These are phyloP conservation scores for Hippotragus niger DNA, from an alignment of 2,113 vertebrate species.

Conservation along the genomic window DNA sequence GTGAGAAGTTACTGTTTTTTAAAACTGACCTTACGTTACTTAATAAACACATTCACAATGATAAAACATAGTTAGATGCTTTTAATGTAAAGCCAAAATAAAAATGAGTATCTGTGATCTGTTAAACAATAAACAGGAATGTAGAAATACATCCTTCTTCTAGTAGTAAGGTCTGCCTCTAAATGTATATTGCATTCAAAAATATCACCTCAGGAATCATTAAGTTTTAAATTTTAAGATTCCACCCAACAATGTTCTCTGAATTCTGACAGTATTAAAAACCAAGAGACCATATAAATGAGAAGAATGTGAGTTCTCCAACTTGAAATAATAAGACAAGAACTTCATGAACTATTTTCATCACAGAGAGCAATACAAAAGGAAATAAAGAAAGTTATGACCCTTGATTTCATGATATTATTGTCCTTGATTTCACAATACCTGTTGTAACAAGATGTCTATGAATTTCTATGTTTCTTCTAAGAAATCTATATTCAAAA, in stretches of 20 bases:
- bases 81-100: not conserved
- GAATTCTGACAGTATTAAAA: not conserved
- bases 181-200: not conserved
- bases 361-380: not conserved
- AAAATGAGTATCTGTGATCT: not conserved
- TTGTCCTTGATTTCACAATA: not conserved
- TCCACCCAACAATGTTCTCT: not conserved
- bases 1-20: not conserved
- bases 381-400: not conserved
- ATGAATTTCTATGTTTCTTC: not conserved
- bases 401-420: not conserved
- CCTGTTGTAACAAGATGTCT: not conserved
- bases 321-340: not conserved
- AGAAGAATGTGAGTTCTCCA: not conserved
- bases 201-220: not conserved
- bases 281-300: not conserved
- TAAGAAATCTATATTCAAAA: not conserved
- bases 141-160: not conserved
- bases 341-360: not conserved
- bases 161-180: not conserved
- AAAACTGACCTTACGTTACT: not conserved
- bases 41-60: not conserved
- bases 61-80: not conserved
- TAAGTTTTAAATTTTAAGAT: not conserved
- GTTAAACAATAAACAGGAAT: not conserved